These are phyloP conservation scores for Lasioglossum pauxillum DNA, from an alignment of 2,888 invertebrate species.

Conservation along the genomic window DNA sequence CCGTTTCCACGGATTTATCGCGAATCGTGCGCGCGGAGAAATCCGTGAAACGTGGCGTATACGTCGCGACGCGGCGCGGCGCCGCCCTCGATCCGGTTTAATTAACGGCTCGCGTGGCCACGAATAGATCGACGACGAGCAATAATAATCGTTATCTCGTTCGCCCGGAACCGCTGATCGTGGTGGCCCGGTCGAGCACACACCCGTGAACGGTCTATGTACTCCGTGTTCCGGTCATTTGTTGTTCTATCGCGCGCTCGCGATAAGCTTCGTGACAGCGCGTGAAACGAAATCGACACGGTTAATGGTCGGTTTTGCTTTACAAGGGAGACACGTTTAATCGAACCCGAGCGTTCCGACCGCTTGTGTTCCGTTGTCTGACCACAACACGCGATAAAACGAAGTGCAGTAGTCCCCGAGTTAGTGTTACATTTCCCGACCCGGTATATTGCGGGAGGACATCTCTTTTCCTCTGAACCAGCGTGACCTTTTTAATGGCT, in stretches of 20 bases:
- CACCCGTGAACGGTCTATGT: neutral
- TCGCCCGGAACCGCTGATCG: neutral
- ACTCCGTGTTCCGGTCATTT: neutral
- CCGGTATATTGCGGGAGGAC: neutral
- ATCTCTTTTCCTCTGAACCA: too few relatives aligned
- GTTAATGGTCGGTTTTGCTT: conserved; percentile 63
- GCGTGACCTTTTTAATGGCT: too few relatives aligned
- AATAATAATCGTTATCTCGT: conserved; percentile 7
- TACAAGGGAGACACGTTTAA: conserved; percentile 46
- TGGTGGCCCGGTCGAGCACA: neutral
- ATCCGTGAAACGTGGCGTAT: conserved; percentile 50
- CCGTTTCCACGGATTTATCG: too few relatives aligned
- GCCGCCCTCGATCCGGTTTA: conserved; percentile 24
- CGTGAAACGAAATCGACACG: conserved; percentile 67
- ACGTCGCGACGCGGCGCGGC: conserved; percentile 38
- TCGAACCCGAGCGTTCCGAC: conserved; percentile 34
- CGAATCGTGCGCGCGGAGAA: neutral
- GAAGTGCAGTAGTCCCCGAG: neutral
- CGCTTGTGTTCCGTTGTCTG: conserved; percentile 5
- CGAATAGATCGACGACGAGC: neutral
- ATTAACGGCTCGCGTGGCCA: conserved; percentile 41
- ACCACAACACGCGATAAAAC: neutral
- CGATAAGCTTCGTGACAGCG: conserved; percentile 11
- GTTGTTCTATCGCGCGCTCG: neutral
- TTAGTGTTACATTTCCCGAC: neutral